Percentiles rank a stretch among this genome's conserved stretches.
phyloP scores from a whole-genome alignment of 2,888 invertebrate genomes.

The Cryptops parisi region DNA sequence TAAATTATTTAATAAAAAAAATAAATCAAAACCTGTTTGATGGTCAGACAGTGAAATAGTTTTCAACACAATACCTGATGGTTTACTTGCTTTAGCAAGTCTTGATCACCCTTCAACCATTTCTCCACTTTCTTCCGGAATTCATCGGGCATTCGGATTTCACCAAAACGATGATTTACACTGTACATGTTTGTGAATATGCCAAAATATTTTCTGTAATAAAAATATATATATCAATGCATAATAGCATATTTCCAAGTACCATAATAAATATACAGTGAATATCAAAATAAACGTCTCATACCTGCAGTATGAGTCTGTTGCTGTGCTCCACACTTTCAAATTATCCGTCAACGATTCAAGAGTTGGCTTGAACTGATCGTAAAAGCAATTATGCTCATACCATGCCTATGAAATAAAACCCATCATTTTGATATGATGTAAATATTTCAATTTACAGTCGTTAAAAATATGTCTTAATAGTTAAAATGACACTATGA shows the following conservation, averaged over 20 bases:
- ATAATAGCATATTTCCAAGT: too few species aligned
- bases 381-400: too few species aligned
- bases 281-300: too few species aligned
- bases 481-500: too few species aligned
- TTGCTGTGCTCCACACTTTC: not conserved
- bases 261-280: too few species aligned
- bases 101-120: slow-evolving; percentile 12
- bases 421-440: too few species aligned
- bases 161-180: slow-evolving; percentile 8
- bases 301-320: not conserved
- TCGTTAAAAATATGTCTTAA: too few species aligned
- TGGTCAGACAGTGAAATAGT: not conserved
- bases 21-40: not conserved
- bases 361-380: too few species aligned
- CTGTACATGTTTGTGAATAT: slow-evolving; percentile 10
- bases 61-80: not conserved
- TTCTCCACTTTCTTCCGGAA: slow-evolving; percentile 8
- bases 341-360: too few species aligned
- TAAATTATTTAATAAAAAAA: slow-evolving; percentile 1
- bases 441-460: too few species aligned
- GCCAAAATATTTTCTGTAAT: slow-evolving; percentile 2
- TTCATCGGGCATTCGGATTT: slow-evolving; percentile 10
- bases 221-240: too few species aligned
- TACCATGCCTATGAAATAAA: too few species aligned
- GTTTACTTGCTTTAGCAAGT: slow-evolving; percentile 5